Evolutionary conservation across 2,113 vertebrate species (phyloP), one percentile per base, ranked within the genome.

Genomic region (Eira barbara): DNA sequence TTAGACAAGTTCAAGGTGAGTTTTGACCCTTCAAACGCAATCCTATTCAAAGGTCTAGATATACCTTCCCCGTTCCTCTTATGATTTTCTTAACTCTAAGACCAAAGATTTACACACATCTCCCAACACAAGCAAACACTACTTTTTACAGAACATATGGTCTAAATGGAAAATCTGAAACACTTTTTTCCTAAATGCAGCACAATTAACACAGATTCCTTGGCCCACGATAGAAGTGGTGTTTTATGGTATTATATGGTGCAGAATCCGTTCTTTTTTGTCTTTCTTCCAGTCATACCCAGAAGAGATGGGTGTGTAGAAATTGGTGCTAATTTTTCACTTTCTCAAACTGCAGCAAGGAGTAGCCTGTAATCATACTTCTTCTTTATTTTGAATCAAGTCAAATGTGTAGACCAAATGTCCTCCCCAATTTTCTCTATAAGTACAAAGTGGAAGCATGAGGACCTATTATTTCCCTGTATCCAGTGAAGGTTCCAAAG

Each of bases 81-180:
- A 10, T 13, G 4, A 6, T 73, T 89, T 96, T 76, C 49, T 67
- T 91, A 78, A 81, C 31, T 74, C 8, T 65, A 85, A 91, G 29
- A 73, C 34, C 29, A 87, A 87, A 90, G 29, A 79, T 86, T 81
- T 88, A 67, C 25, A 71, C 17, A 42, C 31, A 71, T 49, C 17
- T 49, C 47, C 15, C 55, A 88, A 88, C 14, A 90, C 25, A 92
- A 55, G 55, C 39, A 74, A 85, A 59, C 36, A 93, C 31, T 73
- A 27, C 36, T 94, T 95, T 89, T 14, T 14, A 29, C 29, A 83
- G 69, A 39, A 36, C 15, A 27, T 47, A 42, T 31, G 42, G 20
- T 42, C 63, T 71, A 93, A 63, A 71, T 18, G 13, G 55, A 92
- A 92, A 95, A 63, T 29, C 36, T 52, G 39, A 73, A 87, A 63